A percentile compares a stretch with the other conserved stretches of the same genome.
Evolutionary conservation across 2,113 vertebrate species (phyloP).

Genomic region (Phyllopteryx taeniolatus): DNA sequence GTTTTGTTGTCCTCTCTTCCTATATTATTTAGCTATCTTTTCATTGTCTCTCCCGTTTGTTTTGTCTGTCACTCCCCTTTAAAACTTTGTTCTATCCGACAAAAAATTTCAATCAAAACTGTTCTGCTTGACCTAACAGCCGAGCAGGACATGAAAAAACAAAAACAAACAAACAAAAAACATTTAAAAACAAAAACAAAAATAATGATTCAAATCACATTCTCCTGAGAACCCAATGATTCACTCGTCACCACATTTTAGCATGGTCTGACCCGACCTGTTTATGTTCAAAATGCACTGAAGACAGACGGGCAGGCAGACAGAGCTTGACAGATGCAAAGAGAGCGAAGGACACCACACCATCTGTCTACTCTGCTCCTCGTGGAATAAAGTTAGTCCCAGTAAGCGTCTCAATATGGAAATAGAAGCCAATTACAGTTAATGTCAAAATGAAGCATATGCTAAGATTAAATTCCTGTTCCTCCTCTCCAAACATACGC

Average conservation of each 20-base stretch:
- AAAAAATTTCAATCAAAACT: too few species aligned
- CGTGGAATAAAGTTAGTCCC: slow-evolving; percentile 41
- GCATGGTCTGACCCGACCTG: slow-evolving; percentile 9
- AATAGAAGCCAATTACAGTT: slow-evolving; percentile 48
- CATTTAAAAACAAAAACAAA: too few species aligned
- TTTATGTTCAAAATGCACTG: slow-evolving; percentile 9
- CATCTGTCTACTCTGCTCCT: slow-evolving; percentile 42
- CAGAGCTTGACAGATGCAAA: slow-evolving; percentile 24
- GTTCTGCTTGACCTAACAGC: too few species aligned
- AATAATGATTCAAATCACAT: too few species aligned
- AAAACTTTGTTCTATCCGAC: too few species aligned
- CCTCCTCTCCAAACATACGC: not conserved
- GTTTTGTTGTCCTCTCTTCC: too few species aligned
- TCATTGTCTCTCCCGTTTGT: too few species aligned
- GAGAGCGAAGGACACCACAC: slow-evolving; percentile 16
- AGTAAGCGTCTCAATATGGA: slow-evolving; percentile 43
- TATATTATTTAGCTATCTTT: too few species aligned
- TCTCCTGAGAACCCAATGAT: not conserved
- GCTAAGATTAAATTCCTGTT: slow-evolving; percentile 23
- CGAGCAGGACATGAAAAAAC: too few species aligned
- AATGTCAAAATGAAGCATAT: slow-evolving; percentile 50
- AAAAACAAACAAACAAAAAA: too few species aligned
- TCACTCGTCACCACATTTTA: slow-evolving; percentile 5
- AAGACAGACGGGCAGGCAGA: slow-evolving; percentile 5
- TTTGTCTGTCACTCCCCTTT: too few species aligned